Conservation (phyloP, 2,113 vertebrate species). For the Pelecanus crispus region DNA sequence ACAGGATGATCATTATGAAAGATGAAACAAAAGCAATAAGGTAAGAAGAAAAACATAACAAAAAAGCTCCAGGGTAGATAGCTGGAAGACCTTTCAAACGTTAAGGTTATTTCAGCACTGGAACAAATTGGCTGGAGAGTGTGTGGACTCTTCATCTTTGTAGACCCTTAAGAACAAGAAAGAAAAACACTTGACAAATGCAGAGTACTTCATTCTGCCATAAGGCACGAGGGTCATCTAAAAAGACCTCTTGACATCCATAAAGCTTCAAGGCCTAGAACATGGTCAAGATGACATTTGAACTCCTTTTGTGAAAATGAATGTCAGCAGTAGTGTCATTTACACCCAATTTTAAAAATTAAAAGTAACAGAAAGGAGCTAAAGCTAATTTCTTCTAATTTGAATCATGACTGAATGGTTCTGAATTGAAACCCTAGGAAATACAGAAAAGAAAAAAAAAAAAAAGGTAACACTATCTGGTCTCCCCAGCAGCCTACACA, state of each 20-base stretch:
- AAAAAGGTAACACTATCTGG: not conserved
- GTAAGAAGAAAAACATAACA: not conserved
- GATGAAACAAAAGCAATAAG: not conserved
- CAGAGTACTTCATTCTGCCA: not conserved
- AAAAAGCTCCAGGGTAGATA: not conserved
- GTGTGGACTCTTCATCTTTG: not conserved
- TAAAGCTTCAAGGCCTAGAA: not conserved
- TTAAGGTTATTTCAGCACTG: not conserved
- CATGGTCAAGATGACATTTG: not conserved
- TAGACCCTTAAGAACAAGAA: not conserved
- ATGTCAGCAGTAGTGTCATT: not conserved
- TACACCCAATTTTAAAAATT: not conserved
- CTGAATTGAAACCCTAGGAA: not conserved
- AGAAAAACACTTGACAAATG: not conserved
- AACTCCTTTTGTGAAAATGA: not conserved
- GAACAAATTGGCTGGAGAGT: not conserved
- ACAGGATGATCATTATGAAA: not conserved
- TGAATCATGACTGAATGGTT: not conserved
- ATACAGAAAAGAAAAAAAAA: not conserved
- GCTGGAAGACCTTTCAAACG: not conserved
- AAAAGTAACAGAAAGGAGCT: not conserved
- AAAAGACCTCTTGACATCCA: not conserved
- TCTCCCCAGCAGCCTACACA: not conserved
- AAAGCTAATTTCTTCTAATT: not conserved
- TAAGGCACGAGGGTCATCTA: not conserved